Base-by-base conservation (phyloP, 2,113 vertebrate genomes). In the Brienomyrus longianalis region DNA sequence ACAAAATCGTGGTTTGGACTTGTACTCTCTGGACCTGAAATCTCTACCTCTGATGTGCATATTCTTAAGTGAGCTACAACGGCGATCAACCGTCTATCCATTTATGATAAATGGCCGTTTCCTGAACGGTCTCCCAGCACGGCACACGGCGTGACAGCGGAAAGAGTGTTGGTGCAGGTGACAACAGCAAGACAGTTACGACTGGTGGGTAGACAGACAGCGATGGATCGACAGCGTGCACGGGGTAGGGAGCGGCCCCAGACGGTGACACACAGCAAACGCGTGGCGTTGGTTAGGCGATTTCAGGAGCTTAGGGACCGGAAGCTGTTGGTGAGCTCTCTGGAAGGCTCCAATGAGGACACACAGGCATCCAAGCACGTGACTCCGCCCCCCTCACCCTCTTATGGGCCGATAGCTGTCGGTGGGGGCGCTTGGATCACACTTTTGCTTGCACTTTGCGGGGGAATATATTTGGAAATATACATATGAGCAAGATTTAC, bases 221-320 rank as follows among this genome's bases (percentile, higher is more conserved):
- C 48, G 92, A 91, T 93, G 92, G 90, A 86, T 86, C 27, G 93
- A 92, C 92, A 90, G 93, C 93, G 95, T 94, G 95, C 94, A 96
- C 90, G 92, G 93, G 95, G 92, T 94, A 94, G 95, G 94, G 95
- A 92, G 95, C 91, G 96, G 94, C 93, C 91, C 94, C 95, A 95
- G 94, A 95, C 94, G 92, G 39, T 3, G 88, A 94, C 92, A 96
- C 94, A 96, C 93, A 96, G 93, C 94, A 95, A 95, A 95, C 93
- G 92, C 94, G 93, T 92, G 7, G 21, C 17, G 23, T 43, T 88
- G 54, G 70, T 88, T 90, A 87, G 47, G 90, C 11, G 13, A 54
- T 54, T 59, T 87, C 39, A 35, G 39, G 19, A 88, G 52, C 31
- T 47, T 88, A 62, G 87, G 54, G 31, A 27, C 39, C 35, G 54